phyloP scores from a whole-genome alignment of 2,113 vertebrate species.

The Nasalis larvatus region DNA sequence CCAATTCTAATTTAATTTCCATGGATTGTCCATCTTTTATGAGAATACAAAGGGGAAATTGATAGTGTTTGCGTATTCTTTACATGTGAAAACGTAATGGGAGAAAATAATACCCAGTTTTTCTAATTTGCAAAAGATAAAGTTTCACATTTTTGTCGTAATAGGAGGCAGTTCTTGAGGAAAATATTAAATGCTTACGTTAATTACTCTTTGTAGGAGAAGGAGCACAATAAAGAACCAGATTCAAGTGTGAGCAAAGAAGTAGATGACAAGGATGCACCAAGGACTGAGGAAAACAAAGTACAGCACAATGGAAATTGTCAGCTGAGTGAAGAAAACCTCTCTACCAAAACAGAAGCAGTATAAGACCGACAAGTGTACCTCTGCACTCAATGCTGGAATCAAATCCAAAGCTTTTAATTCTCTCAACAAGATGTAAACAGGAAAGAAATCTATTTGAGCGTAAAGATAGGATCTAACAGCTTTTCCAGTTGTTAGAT shows the following conservation, averaged over 20 bases:
- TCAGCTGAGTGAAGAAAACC: conserved; percentile 85
- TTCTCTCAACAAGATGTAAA: conserved; percentile 79
- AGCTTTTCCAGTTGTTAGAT: conserved; percentile 74
- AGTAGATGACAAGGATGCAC: conserved; percentile 78
- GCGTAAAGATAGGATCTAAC: conserved; percentile 52
- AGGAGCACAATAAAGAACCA: conserved; percentile 82
- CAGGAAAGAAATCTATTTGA: conserved; percentile 76
- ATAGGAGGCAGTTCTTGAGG: neutral
- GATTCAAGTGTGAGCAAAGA: conserved; percentile 85
- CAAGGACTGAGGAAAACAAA: conserved; percentile 83
- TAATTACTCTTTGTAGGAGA: conserved; percentile 82
- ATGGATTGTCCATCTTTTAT: neutral
- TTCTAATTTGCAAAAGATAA: neutral
- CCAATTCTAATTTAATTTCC: neutral
- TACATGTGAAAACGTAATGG: conserved; percentile 22
- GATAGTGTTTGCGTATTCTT: neutral
- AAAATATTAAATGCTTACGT: neutral
- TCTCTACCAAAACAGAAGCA: conserved; percentile 81
- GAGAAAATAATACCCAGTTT: neutral
- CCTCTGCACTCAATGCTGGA: conserved; percentile 57
- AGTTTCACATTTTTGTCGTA: neutral
- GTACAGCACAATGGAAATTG: conserved; percentile 93
- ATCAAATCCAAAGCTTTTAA: conserved; percentile 81
- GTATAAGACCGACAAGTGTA: conserved; percentile 72
- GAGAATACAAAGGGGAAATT: neutral